Evolutionary conservation across 1,140 invertebrate species (phyloP).

Genomic region (Lasioglossum albipes): DNA sequence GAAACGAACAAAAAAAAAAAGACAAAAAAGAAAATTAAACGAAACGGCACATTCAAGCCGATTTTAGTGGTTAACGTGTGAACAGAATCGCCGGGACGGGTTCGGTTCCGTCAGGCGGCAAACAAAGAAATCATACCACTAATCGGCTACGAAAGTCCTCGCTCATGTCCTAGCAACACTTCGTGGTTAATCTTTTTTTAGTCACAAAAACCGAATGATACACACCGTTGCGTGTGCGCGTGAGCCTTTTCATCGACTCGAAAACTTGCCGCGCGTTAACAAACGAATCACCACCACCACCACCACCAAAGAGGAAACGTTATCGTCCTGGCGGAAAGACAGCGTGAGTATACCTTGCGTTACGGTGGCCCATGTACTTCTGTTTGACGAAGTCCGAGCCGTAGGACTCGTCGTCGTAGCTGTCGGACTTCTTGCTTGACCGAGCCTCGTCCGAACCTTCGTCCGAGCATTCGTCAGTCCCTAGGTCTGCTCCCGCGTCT

Average conservation of each 20-base stretch:
- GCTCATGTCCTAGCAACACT: not conserved
- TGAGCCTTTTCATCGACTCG: not conserved
- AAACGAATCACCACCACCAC: conserved; percentile 17
- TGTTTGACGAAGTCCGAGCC: conserved; percentile 82
- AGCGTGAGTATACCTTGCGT: conserved; percentile 83
- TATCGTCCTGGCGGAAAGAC: not conserved
- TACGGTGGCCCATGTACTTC: conserved; percentile 90
- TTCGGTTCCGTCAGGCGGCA: conserved; percentile 26
- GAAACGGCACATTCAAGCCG: conserved; percentile 3
- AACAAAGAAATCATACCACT: conserved; percentile 5
- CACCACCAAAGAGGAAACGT: not conserved
- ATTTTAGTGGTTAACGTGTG: conserved; percentile 5
- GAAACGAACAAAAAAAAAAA: too few relatives aligned
- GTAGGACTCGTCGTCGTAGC: conserved; percentile 66
- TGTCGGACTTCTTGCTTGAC: conserved; percentile 60
- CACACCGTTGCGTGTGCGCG: not conserved
- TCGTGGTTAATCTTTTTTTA: conserved; percentile 47
- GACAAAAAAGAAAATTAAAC: too few relatives aligned
- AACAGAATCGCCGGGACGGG: conserved; percentile 33
- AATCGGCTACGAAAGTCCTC: not conserved
- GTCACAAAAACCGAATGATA: conserved; percentile 28
- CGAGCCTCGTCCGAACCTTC: conserved; percentile 69
- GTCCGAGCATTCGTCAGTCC: conserved; percentile 66
- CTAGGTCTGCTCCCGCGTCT: not conserved
- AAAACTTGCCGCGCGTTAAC: conserved; percentile 9